phyloP scores from a whole-genome alignment of 2,113 vertebrate genomes.

The Myanophis thanlyinensis region DNA sequence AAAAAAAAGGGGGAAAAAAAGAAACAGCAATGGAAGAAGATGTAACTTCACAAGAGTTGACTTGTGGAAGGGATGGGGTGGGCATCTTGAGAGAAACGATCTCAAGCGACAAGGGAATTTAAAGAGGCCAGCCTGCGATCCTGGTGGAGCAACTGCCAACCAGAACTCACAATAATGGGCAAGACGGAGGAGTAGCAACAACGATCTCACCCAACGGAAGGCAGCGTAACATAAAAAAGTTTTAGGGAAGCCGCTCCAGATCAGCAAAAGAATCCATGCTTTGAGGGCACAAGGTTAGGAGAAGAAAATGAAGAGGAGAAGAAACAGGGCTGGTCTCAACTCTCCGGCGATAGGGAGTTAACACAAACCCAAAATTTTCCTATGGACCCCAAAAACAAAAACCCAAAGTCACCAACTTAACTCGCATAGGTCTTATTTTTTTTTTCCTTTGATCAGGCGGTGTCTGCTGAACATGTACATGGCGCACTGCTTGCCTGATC shows the following conservation, averaged over 20 bases:
- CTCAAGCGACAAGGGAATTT: neutral
- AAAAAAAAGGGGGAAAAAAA: neutral
- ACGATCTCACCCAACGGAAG: neutral
- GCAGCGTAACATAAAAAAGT: neutral
- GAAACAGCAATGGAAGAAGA: slow-evolving; percentile 52
- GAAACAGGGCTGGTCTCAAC: neutral
- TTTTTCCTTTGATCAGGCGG: slow-evolving; percentile 60
- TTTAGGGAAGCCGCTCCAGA: neutral
- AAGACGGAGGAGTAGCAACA: neutral
- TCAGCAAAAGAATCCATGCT: neutral
- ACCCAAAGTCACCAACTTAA: neutral
- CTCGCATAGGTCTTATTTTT: neutral
- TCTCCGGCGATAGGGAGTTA: neutral
- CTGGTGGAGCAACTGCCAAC: neutral
- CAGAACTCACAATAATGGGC: neutral
- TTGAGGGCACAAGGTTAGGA: neutral
- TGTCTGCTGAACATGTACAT: slow-evolving; percentile 39
- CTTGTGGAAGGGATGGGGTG: neutral
- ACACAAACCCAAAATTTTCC: slow-evolving; percentile 64
- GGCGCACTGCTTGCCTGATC: neutral
- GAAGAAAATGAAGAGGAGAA: neutral
- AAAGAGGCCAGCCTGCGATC: neutral
- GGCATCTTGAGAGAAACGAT: neutral
- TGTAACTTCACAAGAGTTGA: neutral
- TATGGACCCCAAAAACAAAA: neutral